A percentile compares a stretch with the other conserved stretches of the same genome.
phyloP scores from a whole-genome alignment of 2,888 invertebrate species.

The Argyra leucocephala region DNA sequence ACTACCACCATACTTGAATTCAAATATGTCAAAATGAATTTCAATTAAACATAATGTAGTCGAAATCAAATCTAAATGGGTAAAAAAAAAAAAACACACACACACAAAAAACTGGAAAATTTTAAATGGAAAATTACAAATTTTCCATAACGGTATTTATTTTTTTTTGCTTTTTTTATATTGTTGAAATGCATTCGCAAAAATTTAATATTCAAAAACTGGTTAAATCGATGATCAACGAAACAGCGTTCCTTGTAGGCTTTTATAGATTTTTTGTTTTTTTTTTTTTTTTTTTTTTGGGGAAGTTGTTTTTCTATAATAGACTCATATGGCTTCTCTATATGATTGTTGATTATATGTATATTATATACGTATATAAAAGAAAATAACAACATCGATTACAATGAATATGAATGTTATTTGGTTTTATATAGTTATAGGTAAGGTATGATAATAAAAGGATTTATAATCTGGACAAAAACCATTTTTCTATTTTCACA shows the following conservation, averaged over 20 bases:
- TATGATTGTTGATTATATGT: too few relatives aligned
- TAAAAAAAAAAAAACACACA: too few relatives aligned
- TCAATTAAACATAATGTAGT: neutral
- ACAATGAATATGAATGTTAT: too few relatives aligned
- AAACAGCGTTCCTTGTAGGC: constrained; percentile 3
- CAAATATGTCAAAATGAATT: neutral
- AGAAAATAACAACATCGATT: too few relatives aligned
- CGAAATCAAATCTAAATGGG: neutral
- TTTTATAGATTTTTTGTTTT: neutral
- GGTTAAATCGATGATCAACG: constrained; percentile 3
- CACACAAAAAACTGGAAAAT: neutral
- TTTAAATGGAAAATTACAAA: too few relatives aligned
- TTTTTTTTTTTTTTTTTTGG: neutral
- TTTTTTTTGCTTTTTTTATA: neutral
- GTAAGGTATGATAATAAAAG: neutral
- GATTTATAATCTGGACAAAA: constrained; percentile 4
- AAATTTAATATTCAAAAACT: neutral
- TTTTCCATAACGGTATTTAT: neutral
- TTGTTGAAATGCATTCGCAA: neutral
- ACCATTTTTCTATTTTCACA: constrained; percentile 6
- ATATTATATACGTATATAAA: too few relatives aligned
- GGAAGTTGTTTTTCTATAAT: too few relatives aligned
- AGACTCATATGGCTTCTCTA: too few relatives aligned
- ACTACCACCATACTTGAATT: too few relatives aligned
- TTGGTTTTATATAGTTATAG: too few relatives aligned